Evolutionary conservation across 2,888 invertebrate species (phyloP), one percentile per base, ranked within the genome.

Genomic region (Deilephila porcellus): DNA sequence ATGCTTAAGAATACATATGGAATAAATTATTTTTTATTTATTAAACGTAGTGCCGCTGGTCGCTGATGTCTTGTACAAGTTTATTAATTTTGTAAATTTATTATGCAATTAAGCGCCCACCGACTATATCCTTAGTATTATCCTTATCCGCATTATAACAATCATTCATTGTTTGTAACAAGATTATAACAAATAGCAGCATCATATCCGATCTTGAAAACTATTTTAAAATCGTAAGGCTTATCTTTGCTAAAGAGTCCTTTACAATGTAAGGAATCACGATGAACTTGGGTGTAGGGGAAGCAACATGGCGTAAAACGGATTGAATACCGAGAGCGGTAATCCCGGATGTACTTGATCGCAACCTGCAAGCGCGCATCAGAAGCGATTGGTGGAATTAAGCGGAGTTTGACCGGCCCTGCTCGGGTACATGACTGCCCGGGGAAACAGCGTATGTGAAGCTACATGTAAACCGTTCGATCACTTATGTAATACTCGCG

Each of bases 21-120:
- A 52, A 67, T 67, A 67, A 20, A 67, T 67, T 67, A 67, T n/a
- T 64, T 67, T 67, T 25, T 67, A 52, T 25, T 67, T 52, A 67
- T 52, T 67, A 67, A 45, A 52, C 11, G 67, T 20, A 52, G 25
- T 25, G 25, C 17, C 20, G 45, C 45, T 64, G 64, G 20, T 20
- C 64, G 45, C 45, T 45, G 20, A 64, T 45, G 64, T 45, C 45
- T 64, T 52, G 67, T 67, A 67, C 67, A 52, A 52, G 52, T 67
- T 52, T 52, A 67, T 67, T 67, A 67, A 67, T 72, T 63, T 29
- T 19, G 25, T 17, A 67, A 52, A 67, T 45, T 25, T 52, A 67
- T 67, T 52, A 67, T 52, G 25, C 67, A 25, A 17, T 67, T 52
- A 67, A 67, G 45, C 45, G 14, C 45, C 45, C 3, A 45, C 45